Percentiles rank a stretch among this genome's conserved stretches.
phyloP scores from a whole-genome alignment of 2,113 vertebrate genomes.

The Butorides virescens region DNA sequence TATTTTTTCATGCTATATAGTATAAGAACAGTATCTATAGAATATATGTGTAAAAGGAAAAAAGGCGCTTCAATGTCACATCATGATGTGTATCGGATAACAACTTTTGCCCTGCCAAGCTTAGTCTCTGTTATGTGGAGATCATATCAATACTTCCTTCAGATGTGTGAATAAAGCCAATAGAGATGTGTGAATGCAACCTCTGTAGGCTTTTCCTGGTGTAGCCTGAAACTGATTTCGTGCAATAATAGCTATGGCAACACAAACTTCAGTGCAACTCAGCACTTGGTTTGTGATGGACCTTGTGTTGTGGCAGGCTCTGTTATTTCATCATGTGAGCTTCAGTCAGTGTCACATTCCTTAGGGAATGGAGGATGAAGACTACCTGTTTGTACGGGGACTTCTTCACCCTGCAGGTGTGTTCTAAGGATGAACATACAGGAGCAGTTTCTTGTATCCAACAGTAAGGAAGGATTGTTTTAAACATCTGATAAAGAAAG shows the following conservation, averaged over 20 bases:
- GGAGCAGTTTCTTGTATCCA: background rate
- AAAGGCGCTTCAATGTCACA: fast-evolving
- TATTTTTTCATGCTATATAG: background rate
- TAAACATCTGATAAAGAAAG: background rate
- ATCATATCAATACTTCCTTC: background rate
- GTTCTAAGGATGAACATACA: background rate
- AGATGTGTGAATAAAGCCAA: background rate
- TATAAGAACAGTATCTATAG: background rate
- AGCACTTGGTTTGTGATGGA: background rate
- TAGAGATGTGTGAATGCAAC: background rate
- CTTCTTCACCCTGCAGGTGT: background rate
- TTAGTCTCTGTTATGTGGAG: background rate
- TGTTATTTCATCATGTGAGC: background rate
- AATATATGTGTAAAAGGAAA: background rate
- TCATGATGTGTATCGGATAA: background rate
- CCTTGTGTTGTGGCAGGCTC: background rate
- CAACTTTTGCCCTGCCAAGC: background rate
- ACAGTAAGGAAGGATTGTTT: background rate
- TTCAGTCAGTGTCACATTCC: background rate
- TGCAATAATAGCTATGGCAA: background rate
- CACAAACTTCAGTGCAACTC: background rate
- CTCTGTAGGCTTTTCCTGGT: background rate
- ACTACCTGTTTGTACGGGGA: background rate
- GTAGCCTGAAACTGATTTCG: background rate
- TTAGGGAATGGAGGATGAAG: background rate